These are phyloP conservation scores for Siniperca chuatsi DNA, from an alignment of 2,113 vertebrate genomes.

Conservation along the genomic window DNA sequence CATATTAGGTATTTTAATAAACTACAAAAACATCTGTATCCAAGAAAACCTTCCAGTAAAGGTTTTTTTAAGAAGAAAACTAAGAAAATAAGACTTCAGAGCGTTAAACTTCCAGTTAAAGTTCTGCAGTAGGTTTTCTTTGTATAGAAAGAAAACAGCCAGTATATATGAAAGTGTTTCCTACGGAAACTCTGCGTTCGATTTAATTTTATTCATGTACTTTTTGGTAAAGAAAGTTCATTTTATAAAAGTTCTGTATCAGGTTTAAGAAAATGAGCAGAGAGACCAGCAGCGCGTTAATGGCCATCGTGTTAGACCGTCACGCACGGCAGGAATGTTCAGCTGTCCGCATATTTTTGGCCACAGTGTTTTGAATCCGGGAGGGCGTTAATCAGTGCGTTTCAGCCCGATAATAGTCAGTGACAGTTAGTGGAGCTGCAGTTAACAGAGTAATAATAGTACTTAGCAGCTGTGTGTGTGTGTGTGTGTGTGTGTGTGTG, in stretches of 20 bases:
- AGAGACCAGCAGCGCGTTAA: neutral
- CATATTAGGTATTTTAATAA: no score
- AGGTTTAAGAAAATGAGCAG: neutral
- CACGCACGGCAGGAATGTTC: neutral
- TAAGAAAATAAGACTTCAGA: neutral
- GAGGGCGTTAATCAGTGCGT: constrained; percentile 21
- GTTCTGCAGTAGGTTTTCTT: no score
- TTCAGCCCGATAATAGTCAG: constrained; percentile 31
- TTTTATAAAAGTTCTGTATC: no score
- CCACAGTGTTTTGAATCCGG: neutral
- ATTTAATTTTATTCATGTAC: no score
- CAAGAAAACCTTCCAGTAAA: no score
- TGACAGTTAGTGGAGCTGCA: constrained; percentile 32
- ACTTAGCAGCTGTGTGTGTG: constrained; percentile 53
- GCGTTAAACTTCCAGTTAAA: no score
- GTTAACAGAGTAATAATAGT: constrained; percentile 56
- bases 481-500: constrained; percentile 8
- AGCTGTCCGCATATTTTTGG: constrained; percentile 26
- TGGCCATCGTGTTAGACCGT: neutral
- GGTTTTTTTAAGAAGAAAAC: neutral
- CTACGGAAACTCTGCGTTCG: no score
- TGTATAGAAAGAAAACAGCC: no score
- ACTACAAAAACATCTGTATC: no score
- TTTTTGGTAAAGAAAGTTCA: no score
- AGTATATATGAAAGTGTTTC: no score